These are phyloP conservation scores for Pissodes strobi DNA, from an alignment of 1,140 invertebrate genomes.

Conservation along the genomic window DNA sequence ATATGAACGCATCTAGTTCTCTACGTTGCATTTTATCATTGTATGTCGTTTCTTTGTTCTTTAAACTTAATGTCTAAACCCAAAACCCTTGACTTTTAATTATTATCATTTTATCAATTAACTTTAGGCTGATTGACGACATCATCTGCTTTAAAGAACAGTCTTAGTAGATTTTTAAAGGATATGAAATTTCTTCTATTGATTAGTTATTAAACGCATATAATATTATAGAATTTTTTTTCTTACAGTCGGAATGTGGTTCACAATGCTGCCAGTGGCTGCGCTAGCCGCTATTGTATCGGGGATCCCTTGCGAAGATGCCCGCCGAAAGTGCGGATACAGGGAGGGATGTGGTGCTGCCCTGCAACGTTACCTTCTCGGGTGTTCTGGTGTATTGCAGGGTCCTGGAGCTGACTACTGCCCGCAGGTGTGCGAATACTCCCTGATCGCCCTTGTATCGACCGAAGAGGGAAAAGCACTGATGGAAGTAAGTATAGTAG, in stretches of 20 bases:
- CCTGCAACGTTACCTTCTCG: conserved; percentile 72
- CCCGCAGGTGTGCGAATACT: conserved; percentile 71
- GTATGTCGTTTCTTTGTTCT: too few species aligned
- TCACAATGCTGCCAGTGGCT: conserved; percentile 54
- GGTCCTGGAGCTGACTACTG: conserved; percentile 59
- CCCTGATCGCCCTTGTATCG: conserved; percentile 75
- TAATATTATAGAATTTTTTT: too few species aligned
- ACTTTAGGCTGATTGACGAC: too few species aligned
- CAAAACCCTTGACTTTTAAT: too few species aligned
- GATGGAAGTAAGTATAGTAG: conserved; percentile 68
- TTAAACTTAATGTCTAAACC: too few species aligned
- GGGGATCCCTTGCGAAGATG: conserved; percentile 66
- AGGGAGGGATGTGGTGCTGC: conserved; percentile 74
- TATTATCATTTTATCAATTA: too few species aligned
- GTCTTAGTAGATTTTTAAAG: too few species aligned
- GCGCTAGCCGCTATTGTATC: conserved; percentile 45
- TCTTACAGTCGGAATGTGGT: conserved; percentile 52
- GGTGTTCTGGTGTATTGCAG: conserved; percentile 70
- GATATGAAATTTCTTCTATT: too few species aligned
- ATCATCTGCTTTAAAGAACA: too few species aligned
- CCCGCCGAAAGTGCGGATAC: conserved; percentile 71
- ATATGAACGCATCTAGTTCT: too few species aligned
- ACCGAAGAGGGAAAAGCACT: conserved; percentile 77
- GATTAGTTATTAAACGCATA: too few species aligned
- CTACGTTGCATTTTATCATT: too few species aligned